phyloP scores from a whole-genome alignment of 2,797 vertebrate species.

The Smutsia gigantea region DNA sequence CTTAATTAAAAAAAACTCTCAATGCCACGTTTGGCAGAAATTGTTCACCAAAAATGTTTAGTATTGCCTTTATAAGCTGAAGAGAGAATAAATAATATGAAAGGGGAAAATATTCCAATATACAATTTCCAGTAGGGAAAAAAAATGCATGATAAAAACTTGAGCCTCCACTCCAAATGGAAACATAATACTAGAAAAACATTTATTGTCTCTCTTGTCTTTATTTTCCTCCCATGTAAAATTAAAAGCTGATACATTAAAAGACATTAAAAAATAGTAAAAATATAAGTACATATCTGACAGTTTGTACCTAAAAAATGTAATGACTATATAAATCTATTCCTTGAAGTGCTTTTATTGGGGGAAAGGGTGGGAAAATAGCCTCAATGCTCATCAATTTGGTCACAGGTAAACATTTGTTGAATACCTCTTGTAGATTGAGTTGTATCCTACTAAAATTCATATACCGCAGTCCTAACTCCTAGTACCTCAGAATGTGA shows the following conservation, averaged over 20 bases:
- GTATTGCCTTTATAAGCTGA: neutral
- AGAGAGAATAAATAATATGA: neutral
- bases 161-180: neutral
- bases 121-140: neutral
- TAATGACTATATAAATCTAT: too few relatives aligned
- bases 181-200: neutral
- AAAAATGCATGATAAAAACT: neutral
- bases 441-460: too few relatives aligned
- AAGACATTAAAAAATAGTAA: neutral
- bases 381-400: too few relatives aligned
- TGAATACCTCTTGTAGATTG: too few relatives aligned
- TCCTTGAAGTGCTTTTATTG: too few relatives aligned
- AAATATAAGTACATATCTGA: neutral
- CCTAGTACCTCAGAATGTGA: too few relatives aligned
- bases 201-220: neutral
- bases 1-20: too few relatives aligned
- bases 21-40: neutral
- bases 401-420: too few relatives aligned
- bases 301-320: neutral
- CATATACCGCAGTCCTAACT: too few relatives aligned
- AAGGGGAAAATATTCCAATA: neutral
- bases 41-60: neutral
- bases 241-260: neutral
- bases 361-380: too few relatives aligned
- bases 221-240: conserved; percentile 20